Conservation (phyloP, 2,797 vertebrate species). For the Nyctibius grandis region DNA sequence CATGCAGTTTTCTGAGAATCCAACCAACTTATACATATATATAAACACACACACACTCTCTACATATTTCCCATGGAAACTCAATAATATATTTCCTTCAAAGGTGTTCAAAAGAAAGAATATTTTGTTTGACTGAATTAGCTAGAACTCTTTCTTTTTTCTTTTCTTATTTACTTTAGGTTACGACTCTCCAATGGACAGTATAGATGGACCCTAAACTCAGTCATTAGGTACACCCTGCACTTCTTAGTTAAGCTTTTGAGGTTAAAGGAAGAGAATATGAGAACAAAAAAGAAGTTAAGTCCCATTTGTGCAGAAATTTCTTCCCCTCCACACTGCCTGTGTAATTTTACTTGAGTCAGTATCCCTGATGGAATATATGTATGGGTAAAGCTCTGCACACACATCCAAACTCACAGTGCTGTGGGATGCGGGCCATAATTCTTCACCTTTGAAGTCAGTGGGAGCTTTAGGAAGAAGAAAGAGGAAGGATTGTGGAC, state of each 20-base stretch:
- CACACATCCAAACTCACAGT: background rate
- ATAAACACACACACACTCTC: background rate
- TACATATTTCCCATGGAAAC: background rate
- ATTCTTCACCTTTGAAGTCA: slow-evolving; percentile 65
- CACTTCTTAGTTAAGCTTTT: background rate
- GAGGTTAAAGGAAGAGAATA: background rate
- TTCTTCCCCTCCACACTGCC: background rate
- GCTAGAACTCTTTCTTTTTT: background rate
- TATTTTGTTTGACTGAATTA: background rate
- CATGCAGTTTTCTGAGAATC: background rate
- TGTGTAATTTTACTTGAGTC: background rate
- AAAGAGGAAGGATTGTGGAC: slow-evolving; percentile 41
- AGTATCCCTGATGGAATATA: slow-evolving; percentile 6
- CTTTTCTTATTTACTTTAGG: background rate
- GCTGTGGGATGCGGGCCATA: background rate
- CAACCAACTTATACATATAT: background rate
- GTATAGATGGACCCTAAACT: background rate
- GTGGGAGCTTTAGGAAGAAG: slow-evolving; percentile 44
- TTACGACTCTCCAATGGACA: background rate
- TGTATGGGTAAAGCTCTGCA: slow-evolving; percentile 12
- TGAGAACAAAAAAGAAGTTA: background rate
- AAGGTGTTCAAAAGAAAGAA: background rate
- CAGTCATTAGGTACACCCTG: background rate
- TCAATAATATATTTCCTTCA: background rate
- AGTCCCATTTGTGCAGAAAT: background rate